Conservation (phyloP, 2,888 invertebrate genomes). For the Julus scanicus region DNA sequence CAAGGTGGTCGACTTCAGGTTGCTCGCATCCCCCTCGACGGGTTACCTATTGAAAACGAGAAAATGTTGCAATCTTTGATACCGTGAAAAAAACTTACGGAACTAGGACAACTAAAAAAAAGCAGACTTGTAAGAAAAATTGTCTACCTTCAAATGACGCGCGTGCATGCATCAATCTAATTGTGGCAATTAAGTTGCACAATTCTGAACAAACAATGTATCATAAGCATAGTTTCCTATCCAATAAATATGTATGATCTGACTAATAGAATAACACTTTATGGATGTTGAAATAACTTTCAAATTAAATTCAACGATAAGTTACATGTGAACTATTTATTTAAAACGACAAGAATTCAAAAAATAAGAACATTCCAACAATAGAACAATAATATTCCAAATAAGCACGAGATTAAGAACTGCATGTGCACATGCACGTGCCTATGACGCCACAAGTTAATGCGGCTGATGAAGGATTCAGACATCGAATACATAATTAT, state of each 20-base stretch:
- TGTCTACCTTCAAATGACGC: background rate
- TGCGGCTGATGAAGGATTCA: no score
- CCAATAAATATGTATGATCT: background rate
- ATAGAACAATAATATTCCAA: no score
- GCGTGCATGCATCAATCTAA: background rate
- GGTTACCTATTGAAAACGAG: background rate
- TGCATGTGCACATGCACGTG: no score
- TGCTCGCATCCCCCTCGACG: background rate
- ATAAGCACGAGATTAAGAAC: no score
- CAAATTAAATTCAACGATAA: no score
- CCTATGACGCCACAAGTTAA: no score
- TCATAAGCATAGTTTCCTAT: background rate
- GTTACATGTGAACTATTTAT: no score
- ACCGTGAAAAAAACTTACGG: background rate
- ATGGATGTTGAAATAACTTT: no score
- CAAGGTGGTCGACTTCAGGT: conserved; percentile 9
- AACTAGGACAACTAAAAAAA: background rate
- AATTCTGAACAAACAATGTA: conserved; percentile 12
- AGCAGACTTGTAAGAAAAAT: background rate
- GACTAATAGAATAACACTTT: no score
- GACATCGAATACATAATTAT: no score
- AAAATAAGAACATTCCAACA: no score
- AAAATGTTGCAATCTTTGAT: conserved; percentile 24
- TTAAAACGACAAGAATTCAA: no score
- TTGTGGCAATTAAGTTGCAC: background rate